Evolutionary conservation across 2,113 vertebrate genomes (phyloP).

Genomic region (Phalacrocorax carbo): DNA sequence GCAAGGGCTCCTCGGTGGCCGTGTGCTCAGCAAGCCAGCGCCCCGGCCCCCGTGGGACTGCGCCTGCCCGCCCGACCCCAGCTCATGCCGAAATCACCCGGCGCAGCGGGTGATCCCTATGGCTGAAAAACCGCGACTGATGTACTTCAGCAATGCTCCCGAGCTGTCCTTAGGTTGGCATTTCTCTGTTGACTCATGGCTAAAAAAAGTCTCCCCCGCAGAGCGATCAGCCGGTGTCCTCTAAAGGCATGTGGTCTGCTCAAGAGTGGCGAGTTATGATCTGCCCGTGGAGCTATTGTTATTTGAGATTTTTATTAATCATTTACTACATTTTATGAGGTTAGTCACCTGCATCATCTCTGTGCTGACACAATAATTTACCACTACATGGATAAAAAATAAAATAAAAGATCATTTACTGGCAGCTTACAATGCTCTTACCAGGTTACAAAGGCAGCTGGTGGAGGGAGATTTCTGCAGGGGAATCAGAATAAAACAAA

Average conservation of each 20-base stretch:
- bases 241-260: background rate
- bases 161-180: background rate
- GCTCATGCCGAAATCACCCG: background rate
- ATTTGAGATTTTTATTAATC: slow-evolving; percentile 70
- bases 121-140: background rate
- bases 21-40: background rate
- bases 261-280: background rate
- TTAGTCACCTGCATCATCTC: slow-evolving; percentile 70
- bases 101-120: rapidly evolving
- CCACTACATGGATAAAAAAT: slow-evolving; percentile 57
- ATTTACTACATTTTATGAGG: slow-evolving; percentile 70
- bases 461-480: slow-evolving; percentile 36
- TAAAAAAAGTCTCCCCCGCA: background rate
- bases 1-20: rapidly evolving
- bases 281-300: slow-evolving; percentile 33
- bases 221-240: background rate
- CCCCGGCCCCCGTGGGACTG: background rate
- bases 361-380: slow-evolving; percentile 71
- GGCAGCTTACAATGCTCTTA: slow-evolving; percentile 46
- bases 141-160: background rate
- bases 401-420: slow-evolving; percentile 71
- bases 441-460: slow-evolving; percentile 58
- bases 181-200: background rate
- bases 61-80: background rate
- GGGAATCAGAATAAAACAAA: slow-evolving; percentile 53